Evolutionary conservation across 2,113 vertebrate genomes (phyloP), one percentile per base, ranked within the genome.

Genomic region (Pseudolaguvia tuberculata): DNA sequence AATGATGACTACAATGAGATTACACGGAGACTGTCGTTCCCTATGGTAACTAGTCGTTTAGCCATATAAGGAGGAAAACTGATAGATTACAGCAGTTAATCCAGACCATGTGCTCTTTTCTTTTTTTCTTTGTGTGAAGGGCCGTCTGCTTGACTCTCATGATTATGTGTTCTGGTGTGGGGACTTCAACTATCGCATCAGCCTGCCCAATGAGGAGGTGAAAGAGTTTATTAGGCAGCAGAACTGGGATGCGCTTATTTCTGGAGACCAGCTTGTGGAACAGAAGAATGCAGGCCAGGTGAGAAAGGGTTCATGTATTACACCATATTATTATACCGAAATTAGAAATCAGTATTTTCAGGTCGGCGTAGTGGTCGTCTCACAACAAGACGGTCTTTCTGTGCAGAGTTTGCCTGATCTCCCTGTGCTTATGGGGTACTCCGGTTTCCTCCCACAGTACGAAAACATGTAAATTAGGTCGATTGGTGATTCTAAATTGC

Each of bases 141-240:
- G 97, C 74, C 93, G 96, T 76, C 89, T 98, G 89, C 89, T 99
- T 0, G 95, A 96, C 86, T 98, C 96, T 13, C 97, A 99, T 68
- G 97, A 99, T 85, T 99, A 99, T 51, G 92, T 99, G 14, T 99
- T 99, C 87, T 99, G 97, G 96, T 99, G 96, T 71, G 97, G 96
- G n/a, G 97, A 99, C 86, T 99, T 99, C 78, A 99, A 99, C 86
- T 99, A 99, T 85, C 92, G 96, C 15, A 98, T 99, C 65, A 94
- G 85, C 85, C 83, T 97, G 73, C 94, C 95, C 69, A 98, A 98
- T 35, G 97, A 99, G 75, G 97, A 99, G 82, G 96, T 99, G 15
- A 99, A 99, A 79, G 97, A 99, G 0, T 88, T 96, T 10, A 96
- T 98, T 86, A 90, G 85, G 72, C 95, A 95, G 67, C 93, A 98